These are phyloP conservation scores for Echeneis naucrates DNA, from an alignment of 2,797 vertebrate species.

Conservation along the genomic window DNA sequence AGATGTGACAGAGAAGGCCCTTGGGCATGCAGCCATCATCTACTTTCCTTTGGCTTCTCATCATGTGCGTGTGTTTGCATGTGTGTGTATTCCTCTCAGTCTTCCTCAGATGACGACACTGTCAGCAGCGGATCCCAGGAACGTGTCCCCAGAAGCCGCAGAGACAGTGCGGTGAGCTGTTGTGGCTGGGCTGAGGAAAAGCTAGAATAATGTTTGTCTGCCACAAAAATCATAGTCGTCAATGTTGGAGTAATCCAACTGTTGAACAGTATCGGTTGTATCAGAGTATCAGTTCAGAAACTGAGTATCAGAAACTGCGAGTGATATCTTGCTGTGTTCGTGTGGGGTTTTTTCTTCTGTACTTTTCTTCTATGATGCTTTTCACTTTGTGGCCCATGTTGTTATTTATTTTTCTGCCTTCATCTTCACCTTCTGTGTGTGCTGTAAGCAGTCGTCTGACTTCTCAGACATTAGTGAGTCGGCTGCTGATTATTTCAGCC, in stretches of 20 bases:
- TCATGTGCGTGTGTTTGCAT: conserved; percentile 22
- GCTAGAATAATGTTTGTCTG: background rate
- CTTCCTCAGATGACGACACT: conserved; percentile 87
- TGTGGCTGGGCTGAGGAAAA: conserved; percentile 19
- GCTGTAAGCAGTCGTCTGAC: conserved; percentile 86
- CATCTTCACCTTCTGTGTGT: conserved; percentile 44
- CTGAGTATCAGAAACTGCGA: background rate
- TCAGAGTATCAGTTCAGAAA: background rate
- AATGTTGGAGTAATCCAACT: background rate
- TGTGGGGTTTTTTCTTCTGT: conserved; percentile 33
- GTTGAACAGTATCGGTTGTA: background rate
- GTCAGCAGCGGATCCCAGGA: conserved; percentile 88
- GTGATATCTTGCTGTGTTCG: conserved; percentile 3
- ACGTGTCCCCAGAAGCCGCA: conserved; percentile 79
- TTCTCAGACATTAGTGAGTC: conserved; percentile 93
- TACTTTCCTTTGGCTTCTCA: conserved; percentile 39
- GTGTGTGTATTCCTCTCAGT: conserved; percentile 79
- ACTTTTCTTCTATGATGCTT: conserved; percentile 10
- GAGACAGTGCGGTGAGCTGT: conserved; percentile 91
- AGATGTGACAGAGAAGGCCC: conserved; percentile 16
- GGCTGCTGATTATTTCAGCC: conserved; percentile 97
- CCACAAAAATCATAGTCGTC: background rate
- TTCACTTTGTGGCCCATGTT: conserved; percentile 23
- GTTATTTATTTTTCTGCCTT: conserved; percentile 46
- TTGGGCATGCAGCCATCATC: conserved; percentile 40